Base-by-base conservation (phyloP, 2,797 vertebrate genomes). In the Megalops cyprinoides region DNA sequence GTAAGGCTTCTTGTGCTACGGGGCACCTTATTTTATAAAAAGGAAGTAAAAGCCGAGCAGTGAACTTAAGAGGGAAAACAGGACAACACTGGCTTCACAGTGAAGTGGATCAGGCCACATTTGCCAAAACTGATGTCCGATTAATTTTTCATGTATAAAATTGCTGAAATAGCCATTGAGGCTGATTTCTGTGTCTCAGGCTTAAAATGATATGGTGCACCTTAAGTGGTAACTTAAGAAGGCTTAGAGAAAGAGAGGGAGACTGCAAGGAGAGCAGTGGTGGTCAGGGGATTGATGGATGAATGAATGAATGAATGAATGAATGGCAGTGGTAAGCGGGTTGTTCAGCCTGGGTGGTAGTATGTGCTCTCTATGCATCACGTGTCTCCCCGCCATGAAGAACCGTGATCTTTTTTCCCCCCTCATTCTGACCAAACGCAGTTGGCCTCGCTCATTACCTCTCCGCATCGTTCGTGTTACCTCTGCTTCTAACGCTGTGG, bases 1-100 rank as follows among this genome's bases (percentile, higher is more conserved):
- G 80, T 87, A 84, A 82, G 88, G 44, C 48, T 67, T 58, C 31
- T 44, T 20, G 49, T 76, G 79, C 46, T 37, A 48, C 44, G 56
- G 56, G 34, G 73, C 42, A n/a, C 31, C 56, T 23, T 3, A 58
- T 18, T 55, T 31, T 14, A 12, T 28, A 62, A 34, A 80, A n/a
- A n/a, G n/a, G 23, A 56, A 2, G 49, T 34, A 65, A 42, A 62
- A 60, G 31, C 3, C 10, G 25, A 71, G 42, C 39, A 37, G 69
- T 20, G 23, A 3, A 39, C 34, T 39, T 69, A 37, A 8, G n/a
- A n/a, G 10, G 15, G 14, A 39, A 69, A 69, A 39, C 18, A 15
- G 1, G 8, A 69, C 37, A 15, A 65, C 31, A 37, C 14, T 69
- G 37, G 65, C 39, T 18, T 23, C 7, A 20, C 58, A 60, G 23